Conservation (phyloP, 2,797 vertebrate genomes). For the Enteromius anoplus region DNA sequence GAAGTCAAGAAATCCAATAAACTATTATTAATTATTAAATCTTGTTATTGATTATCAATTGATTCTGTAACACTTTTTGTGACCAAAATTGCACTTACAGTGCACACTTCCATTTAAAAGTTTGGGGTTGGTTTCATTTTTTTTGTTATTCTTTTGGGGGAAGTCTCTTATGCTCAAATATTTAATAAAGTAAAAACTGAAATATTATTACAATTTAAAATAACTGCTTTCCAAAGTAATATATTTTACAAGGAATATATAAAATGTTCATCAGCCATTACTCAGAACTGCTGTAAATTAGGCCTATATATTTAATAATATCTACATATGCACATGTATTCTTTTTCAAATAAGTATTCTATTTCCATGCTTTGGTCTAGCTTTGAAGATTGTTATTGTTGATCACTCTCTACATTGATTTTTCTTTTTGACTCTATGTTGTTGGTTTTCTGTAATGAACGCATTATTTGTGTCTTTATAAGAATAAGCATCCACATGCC, state of each 20-base stretch:
- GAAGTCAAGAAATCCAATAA: not conserved
- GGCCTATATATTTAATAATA: not conserved
- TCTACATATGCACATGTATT: not conserved
- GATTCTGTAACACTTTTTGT: not conserved
- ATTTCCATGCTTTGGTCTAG: not conserved
- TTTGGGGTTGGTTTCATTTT: not conserved
- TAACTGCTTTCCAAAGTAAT: not conserved
- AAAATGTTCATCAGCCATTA: not conserved
- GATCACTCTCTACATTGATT: not conserved
- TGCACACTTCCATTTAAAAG: not conserved
- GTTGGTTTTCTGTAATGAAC: not conserved
- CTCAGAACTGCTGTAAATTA: not conserved
- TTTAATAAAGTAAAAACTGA: not conserved
- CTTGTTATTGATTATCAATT: not conserved
- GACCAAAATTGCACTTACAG: not conserved
- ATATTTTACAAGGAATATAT: not conserved
- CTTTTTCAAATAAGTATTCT: not conserved
- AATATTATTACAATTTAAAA: not conserved
- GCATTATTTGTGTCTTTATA: conserved; percentile 66
- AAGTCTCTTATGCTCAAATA: not conserved
- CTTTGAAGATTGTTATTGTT: not conserved
- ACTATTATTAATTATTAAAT: not conserved
- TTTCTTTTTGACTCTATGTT: not conserved
- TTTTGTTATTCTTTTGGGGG: not conserved
- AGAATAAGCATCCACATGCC: not conserved